Conservation (phyloP, 2,797 vertebrate species). For the Uromys caudimaculatus region DNA sequence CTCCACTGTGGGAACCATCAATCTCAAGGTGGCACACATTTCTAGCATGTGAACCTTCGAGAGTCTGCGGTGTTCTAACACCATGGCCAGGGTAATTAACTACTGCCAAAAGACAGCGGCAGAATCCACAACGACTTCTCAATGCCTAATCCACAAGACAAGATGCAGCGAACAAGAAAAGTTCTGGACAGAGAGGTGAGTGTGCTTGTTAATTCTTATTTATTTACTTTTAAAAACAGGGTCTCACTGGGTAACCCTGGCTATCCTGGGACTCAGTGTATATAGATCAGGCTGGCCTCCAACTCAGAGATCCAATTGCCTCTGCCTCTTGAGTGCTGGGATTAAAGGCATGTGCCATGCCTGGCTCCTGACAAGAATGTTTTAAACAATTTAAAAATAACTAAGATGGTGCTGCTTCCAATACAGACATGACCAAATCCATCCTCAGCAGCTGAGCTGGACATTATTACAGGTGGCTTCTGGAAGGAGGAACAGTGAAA, state of each 20-base stretch:
- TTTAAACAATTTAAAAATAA: constrained; percentile 33
- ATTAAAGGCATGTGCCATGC: background rate
- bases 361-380: background rate
- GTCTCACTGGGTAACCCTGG: background rate
- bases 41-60: constrained; percentile 17
- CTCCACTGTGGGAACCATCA: background rate
- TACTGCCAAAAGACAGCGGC: background rate
- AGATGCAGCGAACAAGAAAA: constrained; percentile 35
- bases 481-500: background rate
- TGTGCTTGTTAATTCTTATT: background rate
- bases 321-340: background rate
- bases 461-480: background rate
- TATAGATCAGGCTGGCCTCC: background rate
- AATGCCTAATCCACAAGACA: background rate
- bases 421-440: background rate
- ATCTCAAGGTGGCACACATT: background rate
- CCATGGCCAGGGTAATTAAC: background rate
- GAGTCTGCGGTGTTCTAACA: background rate
- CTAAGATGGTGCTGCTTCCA: constrained; percentile 14
- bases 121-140: constrained; percentile 17
- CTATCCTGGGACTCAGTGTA: background rate
- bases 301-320: background rate
- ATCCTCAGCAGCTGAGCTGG: background rate
- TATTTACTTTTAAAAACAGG: background rate
- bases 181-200: background rate